Conservation (phyloP, 2,797 vertebrate species). For the Enteromius viviparus region DNA sequence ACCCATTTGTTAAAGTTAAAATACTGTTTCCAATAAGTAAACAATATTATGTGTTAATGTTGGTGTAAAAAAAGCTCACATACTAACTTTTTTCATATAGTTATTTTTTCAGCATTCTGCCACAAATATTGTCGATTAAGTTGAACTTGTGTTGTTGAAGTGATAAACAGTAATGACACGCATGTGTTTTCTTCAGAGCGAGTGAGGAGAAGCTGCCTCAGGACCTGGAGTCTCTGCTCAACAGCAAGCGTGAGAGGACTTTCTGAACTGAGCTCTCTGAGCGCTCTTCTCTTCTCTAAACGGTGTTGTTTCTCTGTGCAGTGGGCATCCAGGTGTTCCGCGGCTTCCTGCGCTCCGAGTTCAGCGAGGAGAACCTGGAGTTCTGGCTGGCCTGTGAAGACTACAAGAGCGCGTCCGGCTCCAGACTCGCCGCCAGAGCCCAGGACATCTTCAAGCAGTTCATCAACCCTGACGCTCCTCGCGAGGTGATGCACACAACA, state of each 20-base stretch:
- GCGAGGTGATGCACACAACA: slow-evolving; percentile 70
- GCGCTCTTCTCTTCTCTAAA: neutral
- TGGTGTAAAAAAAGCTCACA: neutral
- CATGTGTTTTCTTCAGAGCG: slow-evolving; percentile 58
- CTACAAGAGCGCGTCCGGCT: slow-evolving; percentile 67
- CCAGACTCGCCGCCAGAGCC: slow-evolving; percentile 69
- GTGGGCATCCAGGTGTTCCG: slow-evolving; percentile 75
- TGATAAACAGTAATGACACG: neutral
- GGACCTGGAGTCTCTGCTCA: slow-evolving; percentile 74
- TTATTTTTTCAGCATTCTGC: neutral
- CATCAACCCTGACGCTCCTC: slow-evolving; percentile 75
- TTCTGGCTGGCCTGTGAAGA: slow-evolving; percentile 85
- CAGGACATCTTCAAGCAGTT: slow-evolving; percentile 74
- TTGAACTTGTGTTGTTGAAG: too few relatives aligned
- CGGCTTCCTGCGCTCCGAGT: slow-evolving; percentile 79
- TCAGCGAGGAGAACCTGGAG: slow-evolving; percentile 83
- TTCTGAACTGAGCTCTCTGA: neutral
- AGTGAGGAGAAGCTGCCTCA: slow-evolving; percentile 66
- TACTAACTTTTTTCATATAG: neutral
- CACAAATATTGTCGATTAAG: neutral
- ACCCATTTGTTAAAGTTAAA: neutral
- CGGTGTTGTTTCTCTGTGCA: slow-evolving; percentile 37
- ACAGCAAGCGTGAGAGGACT: slow-evolving; percentile 68
- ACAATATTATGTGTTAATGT: neutral
- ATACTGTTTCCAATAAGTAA: neutral